Base-by-base conservation (phyloP, 1,140 invertebrate species). In the Achatina immaculata region DNA sequence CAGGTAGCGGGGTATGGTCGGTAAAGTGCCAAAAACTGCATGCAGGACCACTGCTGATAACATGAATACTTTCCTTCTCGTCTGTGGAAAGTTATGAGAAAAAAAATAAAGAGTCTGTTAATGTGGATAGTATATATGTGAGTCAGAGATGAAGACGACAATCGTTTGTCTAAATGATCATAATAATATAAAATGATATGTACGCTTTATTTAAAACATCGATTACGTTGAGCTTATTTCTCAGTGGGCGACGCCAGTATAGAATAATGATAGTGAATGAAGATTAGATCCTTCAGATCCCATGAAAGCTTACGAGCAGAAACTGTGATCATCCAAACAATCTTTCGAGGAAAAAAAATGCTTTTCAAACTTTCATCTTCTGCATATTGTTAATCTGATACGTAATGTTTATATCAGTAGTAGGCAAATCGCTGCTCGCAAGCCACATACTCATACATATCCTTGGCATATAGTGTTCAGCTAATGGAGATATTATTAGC, bases 1-100 rank as follows among this genome's bases (percentile, higher is more conserved):
- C 0, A 45, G 42, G 65, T 86, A 87, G 45, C 86, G 85, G 24
- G 80, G 55, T 31, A 80, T 74, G 66, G 85, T 81, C 43, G 86
- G 87, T n/a, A 82, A 42, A 40, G 82, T 78, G 3, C 83, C 68
- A 21, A 85, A 68, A 19, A 84, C 21, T 0, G 83, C 85, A 7
- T 86, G 85, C 19, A 82, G 51, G 7, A 62, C 78, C 73, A 87
- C 78, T 16, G 79, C 72, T 19, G 55, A 31, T 21, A 89, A 73
- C 78, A 86, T 84, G 40, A 87, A 11, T 2, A 36, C 11, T 65
- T 77, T 77, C 34, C 55, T 31, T 62, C 14, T 38, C 11, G 21
- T 28, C 75, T 77, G 75, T 62, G 51, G 40, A 34, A 11, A 66
- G 11, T 19, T 11, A 66, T 19, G 14, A n/a, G 14, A 66, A 11